Evolutionary conservation across 53 echinoderm and acorn worm species (phyloP).

Genomic region (Astropecten irregularis): DNA sequence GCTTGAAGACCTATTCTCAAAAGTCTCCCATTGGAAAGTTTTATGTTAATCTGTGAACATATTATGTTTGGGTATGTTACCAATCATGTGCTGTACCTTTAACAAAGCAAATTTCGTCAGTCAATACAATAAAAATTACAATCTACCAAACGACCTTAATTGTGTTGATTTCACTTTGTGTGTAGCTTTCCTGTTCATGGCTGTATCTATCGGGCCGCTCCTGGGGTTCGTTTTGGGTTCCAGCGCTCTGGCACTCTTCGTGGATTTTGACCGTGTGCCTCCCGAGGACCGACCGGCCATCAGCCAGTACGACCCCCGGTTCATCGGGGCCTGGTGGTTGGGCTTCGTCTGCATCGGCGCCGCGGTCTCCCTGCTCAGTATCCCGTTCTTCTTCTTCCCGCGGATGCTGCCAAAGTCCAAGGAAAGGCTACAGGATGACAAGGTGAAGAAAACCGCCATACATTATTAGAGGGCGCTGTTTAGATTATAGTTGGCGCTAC

Average conservation of each 20-base stretch:
- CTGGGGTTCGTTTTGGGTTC: constrained; percentile 9
- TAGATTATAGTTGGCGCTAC: too few species aligned
- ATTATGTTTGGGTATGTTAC: too few species aligned
- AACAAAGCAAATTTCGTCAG: too few species aligned
- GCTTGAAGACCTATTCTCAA: too few species aligned
- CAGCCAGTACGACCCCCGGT: constrained; percentile 16
- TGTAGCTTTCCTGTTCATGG: constrained; percentile 34
- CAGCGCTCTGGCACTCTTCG: neutral
- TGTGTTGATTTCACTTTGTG: too few species aligned
- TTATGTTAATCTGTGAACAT: too few species aligned
- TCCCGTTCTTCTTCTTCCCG: constrained; percentile 81
- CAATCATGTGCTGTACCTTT: too few species aligned
- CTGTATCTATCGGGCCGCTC: neutral
- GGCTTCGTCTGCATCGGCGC: constrained; percentile 52
- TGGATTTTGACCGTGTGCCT: constrained; percentile 52
- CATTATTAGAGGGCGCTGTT: too few species aligned
- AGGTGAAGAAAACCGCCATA: too few species aligned
- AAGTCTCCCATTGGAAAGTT: too few species aligned
- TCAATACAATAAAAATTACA: too few species aligned
- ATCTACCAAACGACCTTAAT: too few species aligned
- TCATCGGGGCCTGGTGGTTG: constrained; percentile 57
- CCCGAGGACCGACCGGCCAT: constrained; percentile 8
- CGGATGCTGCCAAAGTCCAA: constrained; percentile 15
- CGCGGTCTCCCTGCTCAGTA: constrained; percentile 29
- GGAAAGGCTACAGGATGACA: neutral